Conservation (phyloP, 2,113 vertebrate species). For the Galbula dea region DNA sequence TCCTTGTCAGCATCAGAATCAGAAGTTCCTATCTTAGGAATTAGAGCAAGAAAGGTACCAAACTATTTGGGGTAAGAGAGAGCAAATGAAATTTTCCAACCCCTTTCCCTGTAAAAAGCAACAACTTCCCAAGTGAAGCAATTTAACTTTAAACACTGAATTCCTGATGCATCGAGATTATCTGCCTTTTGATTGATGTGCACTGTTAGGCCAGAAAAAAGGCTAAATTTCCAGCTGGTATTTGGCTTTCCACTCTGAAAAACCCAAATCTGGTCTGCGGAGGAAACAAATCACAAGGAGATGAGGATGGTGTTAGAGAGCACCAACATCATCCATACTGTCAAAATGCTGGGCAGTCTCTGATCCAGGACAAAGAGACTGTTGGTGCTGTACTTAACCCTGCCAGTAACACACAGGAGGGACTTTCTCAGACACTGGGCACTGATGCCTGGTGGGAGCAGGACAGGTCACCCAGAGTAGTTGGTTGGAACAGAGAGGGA, state of each 20-base stretch:
- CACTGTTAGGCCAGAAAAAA: neutral
- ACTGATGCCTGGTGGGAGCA: neutral
- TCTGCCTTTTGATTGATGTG: neutral
- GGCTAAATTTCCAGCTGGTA: neutral
- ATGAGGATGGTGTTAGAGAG: neutral
- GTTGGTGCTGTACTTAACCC: neutral
- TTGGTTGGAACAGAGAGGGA: neutral
- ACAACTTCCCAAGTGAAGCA: neutral
- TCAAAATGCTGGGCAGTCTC: neutral
- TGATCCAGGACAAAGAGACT: neutral
- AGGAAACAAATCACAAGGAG: neutral
- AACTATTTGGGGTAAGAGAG: neutral
- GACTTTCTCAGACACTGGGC: neutral
- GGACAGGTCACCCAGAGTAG: neutral
- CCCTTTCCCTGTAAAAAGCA: neutral
- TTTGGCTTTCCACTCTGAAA: neutral
- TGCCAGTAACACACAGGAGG: rapidly evolving
- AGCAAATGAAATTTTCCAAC: neutral
- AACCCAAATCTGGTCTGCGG: neutral
- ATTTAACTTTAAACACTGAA: neutral
- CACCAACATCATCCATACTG: neutral
- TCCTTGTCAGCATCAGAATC: neutral
- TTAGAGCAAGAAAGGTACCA: neutral
- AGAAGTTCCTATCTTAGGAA: neutral
- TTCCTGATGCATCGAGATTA: neutral